Percentiles rank a stretch among this genome's conserved stretches.
Evolutionary conservation across 2,888 invertebrate species (phyloP).

Genomic region (Apodemia mormo): DNA sequence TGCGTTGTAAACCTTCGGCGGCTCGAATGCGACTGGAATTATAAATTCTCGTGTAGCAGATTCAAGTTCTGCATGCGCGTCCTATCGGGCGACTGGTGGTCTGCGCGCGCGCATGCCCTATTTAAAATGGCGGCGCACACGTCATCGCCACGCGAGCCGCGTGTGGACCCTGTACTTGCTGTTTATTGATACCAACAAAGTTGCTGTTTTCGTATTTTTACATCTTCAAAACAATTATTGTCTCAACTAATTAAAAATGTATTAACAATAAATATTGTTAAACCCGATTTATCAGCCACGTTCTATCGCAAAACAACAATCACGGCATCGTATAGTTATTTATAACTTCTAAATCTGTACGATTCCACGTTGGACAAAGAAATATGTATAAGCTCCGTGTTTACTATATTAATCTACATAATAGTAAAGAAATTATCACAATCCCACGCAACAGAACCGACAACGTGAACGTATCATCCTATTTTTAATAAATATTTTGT

Average conservation of each 20-base stretch:
- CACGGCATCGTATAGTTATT: not conserved
- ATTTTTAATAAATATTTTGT: not conserved
- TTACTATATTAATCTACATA: not conserved
- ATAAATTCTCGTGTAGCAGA: slow-evolving; percentile 32
- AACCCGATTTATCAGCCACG: too few relatives aligned
- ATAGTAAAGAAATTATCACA: not conserved
- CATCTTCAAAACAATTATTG: slow-evolving; percentile 9
- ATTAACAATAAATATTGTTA: slow-evolving; percentile 2
- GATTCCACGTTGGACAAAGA: slow-evolving; percentile 8
- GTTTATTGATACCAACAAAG: slow-evolving; percentile 57
- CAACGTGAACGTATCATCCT: not conserved
- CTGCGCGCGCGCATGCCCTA: slow-evolving; percentile 78
- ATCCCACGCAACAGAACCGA: not conserved
- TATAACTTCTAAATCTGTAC: not conserved
- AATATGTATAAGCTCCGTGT: not conserved
- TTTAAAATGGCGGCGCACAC: slow-evolving; percentile 75
- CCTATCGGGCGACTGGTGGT: slow-evolving; percentile 83
- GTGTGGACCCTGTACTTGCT: slow-evolving; percentile 73
- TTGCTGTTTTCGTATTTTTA: slow-evolving; percentile 55
- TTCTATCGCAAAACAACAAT: not conserved
- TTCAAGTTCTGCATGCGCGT: slow-evolving; percentile 48
- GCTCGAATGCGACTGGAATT: slow-evolving; percentile 49
- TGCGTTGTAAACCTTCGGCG: slow-evolving; percentile 50
- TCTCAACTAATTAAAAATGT: not conserved
- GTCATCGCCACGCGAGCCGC: slow-evolving; percentile 72